Conservation (phyloP, 1,140 invertebrate genomes). For the Zaprionus tsacasi region DNA sequence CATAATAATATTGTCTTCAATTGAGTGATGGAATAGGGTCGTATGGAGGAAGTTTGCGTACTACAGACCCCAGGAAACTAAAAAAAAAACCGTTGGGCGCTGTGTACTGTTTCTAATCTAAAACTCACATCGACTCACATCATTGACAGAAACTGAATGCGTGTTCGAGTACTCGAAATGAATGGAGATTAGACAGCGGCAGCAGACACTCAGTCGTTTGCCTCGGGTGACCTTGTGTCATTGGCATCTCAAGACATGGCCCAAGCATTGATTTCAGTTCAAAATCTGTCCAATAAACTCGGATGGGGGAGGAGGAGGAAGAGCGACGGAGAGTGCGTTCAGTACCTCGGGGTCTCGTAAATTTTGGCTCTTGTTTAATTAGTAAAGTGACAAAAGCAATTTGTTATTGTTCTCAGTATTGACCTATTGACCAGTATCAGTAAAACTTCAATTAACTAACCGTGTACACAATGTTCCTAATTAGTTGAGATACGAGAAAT, state of each 20-base stretch:
- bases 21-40: conserved; percentile 15
- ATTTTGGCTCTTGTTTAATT: conserved; percentile 53
- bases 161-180: conserved; percentile 57
- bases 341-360: conserved; percentile 17
- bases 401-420: conserved; percentile 43
- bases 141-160: conserved; percentile 51
- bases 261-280: conserved; percentile 4
- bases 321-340: neutral
- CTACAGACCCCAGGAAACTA: conserved; percentile 1
- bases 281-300: conserved; percentile 31
- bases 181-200: conserved; percentile 59
- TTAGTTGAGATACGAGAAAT: neutral
- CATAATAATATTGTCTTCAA: conserved; percentile 27
- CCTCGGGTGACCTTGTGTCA: conserved; percentile 26
- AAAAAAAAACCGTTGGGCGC: conserved; percentile 42
- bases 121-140: conserved; percentile 49
- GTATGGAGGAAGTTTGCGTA: conserved; percentile 11
- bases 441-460: conserved; percentile 14
- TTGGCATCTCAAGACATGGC: conserved; percentile 35
- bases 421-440: conserved; percentile 21
- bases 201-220: conserved; percentile 16
- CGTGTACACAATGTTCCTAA: neutral
- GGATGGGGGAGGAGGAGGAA: neutral
- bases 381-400: conserved; percentile 60
- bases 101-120: conserved; percentile 51